A percentile compares a stretch with the other conserved stretches of the same genome.
Evolutionary conservation across 1,140 invertebrate genomes (phyloP).

Genomic region (Drosophila rufa): DNA sequence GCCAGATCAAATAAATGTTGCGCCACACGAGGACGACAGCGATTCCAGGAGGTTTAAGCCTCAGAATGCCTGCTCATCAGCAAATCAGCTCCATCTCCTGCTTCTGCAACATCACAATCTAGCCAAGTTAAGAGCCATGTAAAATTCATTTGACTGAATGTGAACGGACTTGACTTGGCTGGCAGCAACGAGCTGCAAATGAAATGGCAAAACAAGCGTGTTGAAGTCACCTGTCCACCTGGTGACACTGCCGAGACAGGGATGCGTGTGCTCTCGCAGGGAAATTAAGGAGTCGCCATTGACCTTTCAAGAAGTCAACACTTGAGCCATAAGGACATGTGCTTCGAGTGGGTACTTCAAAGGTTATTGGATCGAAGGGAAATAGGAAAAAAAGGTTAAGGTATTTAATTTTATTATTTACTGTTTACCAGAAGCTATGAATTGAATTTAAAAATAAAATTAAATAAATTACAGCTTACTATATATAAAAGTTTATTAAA

Average conservation of each 20-base stretch:
- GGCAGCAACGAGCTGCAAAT: constrained; percentile 44
- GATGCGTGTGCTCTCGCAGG: not conserved
- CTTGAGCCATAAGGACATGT: not conserved
- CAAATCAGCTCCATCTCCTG: constrained; percentile 69
- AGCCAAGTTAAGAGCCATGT: constrained; percentile 66
- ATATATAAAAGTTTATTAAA: too few species aligned
- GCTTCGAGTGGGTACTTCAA: not conserved
- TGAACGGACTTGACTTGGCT: constrained; percentile 4
- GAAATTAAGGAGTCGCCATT: constrained; percentile 7
- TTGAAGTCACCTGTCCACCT: constrained; percentile 32
- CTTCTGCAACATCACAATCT: constrained; percentile 19
- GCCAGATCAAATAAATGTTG: constrained; percentile 56
- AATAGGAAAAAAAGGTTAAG: not conserved
- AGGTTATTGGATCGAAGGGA: not conserved
- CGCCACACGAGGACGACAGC: constrained; percentile 20
- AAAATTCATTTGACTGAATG: constrained; percentile 72
- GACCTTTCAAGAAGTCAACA: constrained; percentile 40
- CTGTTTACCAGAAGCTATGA: too few species aligned
- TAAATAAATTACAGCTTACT: too few species aligned
- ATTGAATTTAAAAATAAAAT: too few species aligned
- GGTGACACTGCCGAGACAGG: constrained; percentile 21
- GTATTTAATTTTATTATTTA: too few species aligned
- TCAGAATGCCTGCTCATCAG: constrained; percentile 49
- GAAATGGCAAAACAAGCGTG: constrained; percentile 52
- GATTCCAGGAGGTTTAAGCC: constrained; percentile 33